A percentile compares a stretch with the other conserved stretches of the same genome.
Evolutionary conservation across 2,797 vertebrate genomes (phyloP).

Genomic region (Champsocephalus gunnari): DNA sequence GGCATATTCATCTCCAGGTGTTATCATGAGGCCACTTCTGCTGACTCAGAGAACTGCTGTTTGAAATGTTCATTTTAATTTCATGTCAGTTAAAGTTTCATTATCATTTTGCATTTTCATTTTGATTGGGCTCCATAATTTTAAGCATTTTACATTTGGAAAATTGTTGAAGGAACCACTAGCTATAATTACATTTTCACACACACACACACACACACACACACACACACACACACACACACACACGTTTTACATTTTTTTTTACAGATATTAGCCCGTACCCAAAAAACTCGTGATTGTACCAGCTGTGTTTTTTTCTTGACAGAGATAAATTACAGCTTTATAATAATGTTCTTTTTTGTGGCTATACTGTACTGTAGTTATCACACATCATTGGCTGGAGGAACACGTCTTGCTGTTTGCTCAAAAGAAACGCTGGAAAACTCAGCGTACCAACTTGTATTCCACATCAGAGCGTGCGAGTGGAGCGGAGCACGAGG

Average conservation of each 20-base stretch:
- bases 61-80: neutral
- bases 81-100: neutral
- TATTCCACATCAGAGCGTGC: neutral
- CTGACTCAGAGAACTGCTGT: constrained; percentile 27
- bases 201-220: too few species aligned
- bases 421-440: neutral
- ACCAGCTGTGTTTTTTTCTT: constrained; percentile 8
- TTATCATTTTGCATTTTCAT: neutral
- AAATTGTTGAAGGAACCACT: neutral
- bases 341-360: neutral
- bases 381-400: neutral
- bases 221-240: too few species aligned
- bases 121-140: neutral
- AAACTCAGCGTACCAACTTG: neutral
- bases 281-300: constrained; percentile 39
- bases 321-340: constrained; percentile 4
- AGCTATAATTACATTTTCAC: neutral
- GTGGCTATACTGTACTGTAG: neutral
- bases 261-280: constrained; percentile 10
- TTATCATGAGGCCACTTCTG: constrained; percentile 26
- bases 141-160: constrained; percentile 10
- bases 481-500: too few species aligned
- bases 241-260: neutral
- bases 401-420: constrained; percentile 19
- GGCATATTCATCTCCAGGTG: constrained; percentile 39